These are phyloP conservation scores for Bufo bufo DNA, from an alignment of 2,113 vertebrate species.

Conservation along the genomic window DNA sequence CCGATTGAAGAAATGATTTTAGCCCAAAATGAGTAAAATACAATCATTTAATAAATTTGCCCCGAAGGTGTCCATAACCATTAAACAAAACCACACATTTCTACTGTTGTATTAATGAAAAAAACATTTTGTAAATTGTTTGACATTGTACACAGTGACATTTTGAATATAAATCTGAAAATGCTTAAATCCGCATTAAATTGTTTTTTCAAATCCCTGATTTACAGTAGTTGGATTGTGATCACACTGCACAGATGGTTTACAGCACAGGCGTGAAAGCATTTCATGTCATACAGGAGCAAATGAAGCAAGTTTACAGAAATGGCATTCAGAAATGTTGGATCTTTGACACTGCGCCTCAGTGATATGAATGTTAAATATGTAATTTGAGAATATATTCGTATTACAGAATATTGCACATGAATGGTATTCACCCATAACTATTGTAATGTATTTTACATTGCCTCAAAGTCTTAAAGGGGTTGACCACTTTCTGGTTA, in stretches of 20 bases:
- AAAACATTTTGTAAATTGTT: not conserved
- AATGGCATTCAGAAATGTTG: not conserved
- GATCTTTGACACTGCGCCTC: not conserved
- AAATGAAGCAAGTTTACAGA: slow-evolving; percentile 6
- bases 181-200: not conserved
- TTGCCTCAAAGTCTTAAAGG: too few species aligned
- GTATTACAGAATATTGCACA: not conserved
- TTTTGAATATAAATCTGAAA: not conserved
- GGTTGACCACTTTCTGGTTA: too few species aligned
- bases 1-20: too few species aligned
- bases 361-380: not conserved
- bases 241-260: not conserved
- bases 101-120: not conserved
- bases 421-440: not conserved
- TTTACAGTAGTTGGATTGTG: not conserved
- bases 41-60: too few species aligned
- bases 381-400: not conserved
- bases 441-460: not conserved
- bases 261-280: not conserved
- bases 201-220: too few species aligned
- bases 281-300: not conserved
- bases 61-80: too few species aligned
- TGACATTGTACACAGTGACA: not conserved
- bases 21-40: too few species aligned
- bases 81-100: not conserved